Conservation (phyloP, 2,888 invertebrate genomes). For the Torymus texanus region DNA sequence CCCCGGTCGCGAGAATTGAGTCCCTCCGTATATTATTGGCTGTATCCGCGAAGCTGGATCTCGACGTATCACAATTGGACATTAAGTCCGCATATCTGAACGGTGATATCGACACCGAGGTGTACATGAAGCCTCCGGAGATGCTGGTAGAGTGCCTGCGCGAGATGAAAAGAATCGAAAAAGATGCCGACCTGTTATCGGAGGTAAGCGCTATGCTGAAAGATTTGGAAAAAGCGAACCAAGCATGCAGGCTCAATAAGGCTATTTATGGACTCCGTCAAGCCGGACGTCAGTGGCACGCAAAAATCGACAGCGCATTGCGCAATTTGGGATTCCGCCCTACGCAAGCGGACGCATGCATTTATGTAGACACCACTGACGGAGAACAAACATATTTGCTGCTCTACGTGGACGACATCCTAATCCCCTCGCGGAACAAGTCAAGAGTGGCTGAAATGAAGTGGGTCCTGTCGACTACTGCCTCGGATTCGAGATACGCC, state of each 20-base stretch:
- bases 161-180: no score
- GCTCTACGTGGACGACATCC: conserved; percentile 48
- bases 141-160: no score
- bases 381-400: conserved; percentile 3
- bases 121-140: conserved; percentile 2
- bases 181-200: no score
- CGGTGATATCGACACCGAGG: not conserved
- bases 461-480: no score
- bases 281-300: conserved; percentile 46
- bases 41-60: not conserved
- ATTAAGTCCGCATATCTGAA: not conserved
- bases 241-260: no score
- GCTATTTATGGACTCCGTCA: conserved; percentile 49
- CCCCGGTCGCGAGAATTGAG: not conserved
- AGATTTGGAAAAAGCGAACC: no score
- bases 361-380: conserved; percentile 13
- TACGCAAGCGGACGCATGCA: conserved; percentile 30
- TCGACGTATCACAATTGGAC: not conserved
- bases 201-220: no score
- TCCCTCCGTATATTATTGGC: not conserved
- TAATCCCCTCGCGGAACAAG: conserved; percentile 21
- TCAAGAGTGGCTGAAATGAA: no score
- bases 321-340: conserved; percentile 16
- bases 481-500: no score
- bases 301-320: conserved; percentile 19